A percentile compares a stretch with the other conserved stretches of the same genome.
These are phyloP conservation scores for Bombus breviceps DNA, from an alignment of 1,140 invertebrate species.

Conservation along the genomic window DNA sequence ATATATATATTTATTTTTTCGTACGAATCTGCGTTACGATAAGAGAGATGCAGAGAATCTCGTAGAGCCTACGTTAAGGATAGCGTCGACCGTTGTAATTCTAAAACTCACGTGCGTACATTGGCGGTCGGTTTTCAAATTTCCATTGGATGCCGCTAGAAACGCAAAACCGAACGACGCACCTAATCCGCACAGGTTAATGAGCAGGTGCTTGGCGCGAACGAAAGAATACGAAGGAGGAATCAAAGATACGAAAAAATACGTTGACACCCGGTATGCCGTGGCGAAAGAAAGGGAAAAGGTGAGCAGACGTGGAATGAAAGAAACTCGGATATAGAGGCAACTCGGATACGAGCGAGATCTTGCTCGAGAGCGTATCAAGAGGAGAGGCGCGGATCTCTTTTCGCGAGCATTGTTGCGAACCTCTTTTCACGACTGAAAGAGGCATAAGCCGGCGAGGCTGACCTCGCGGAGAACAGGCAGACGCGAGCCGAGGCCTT, in stretches of 20 bases:
- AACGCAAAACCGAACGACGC: no score
- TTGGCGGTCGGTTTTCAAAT: no score
- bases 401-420: conserved; percentile 70
- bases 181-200: no score
- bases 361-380: conserved; percentile 58
- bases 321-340: conserved; percentile 59
- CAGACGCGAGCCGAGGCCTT: conserved; percentile 53
- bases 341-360: conserved; percentile 53
- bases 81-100: no score
- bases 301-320: conserved; percentile 50
- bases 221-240: not conserved
- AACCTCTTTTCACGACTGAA: conserved; percentile 71
- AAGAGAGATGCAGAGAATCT: no score
- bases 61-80: no score
- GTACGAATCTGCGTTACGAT: no score
- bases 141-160: no score
- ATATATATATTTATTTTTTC: no score
- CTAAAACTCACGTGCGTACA: no score
- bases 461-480: conserved; percentile 68
- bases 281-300: conserved; percentile 42
- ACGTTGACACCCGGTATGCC: conserved; percentile 68
- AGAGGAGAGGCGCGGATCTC: conserved; percentile 47
- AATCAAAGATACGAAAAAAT: conserved; percentile 42
- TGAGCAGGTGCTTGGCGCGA: not conserved
- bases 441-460: conserved; percentile 68